Base-by-base conservation (phyloP, 92 coral and sea anemone genomes). In the Metridium senile region DNA sequence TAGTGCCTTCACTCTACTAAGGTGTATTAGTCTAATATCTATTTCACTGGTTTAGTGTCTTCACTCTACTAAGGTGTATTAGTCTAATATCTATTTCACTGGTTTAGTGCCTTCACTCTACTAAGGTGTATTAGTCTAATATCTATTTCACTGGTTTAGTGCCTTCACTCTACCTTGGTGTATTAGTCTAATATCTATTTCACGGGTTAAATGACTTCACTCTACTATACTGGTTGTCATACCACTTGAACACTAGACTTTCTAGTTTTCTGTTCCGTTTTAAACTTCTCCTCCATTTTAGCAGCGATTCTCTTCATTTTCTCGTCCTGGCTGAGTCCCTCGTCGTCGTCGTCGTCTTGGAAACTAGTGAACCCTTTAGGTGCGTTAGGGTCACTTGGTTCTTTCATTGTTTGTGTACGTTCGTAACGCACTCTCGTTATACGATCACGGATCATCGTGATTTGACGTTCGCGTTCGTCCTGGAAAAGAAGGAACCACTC, bases 381-480 rank as follows among this genome's bases (percentile, higher is more conserved):
- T 0, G 89, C 91, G 39, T 77, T 76, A 27, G 82, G 81, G 80
- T 88, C 97, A 35, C 82, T 84, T 0, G 99, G 99, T 61, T 92
- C 97, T 58, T 84, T 90, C 89, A 92, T 85, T 16, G 99, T 95
- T 96, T 93, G 93, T 78, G 99, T 95, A 53, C 94, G 93, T 71
- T 95, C 99, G 90, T 95, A 80, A 28, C 95, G 93, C 0, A 95
- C 99, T 2, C 99, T 97, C 45, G 91, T 81, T 86, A 95, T 95
- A 46, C 99, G 92, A 58, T 95, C 97, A 26, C 96, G 97, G n/a
- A 95, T 90, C 87, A 90, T 89, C 31, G 97, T 87, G 69, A 89
- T 85, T 87, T 95, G 99, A 57, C 99, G 91, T 54, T 87, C 97
- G 31, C 99, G 90, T 53, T 95, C 99, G 73, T 91, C 99, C 99